These are phyloP conservation scores for Drosophila triauraria DNA, from an alignment of 1,140 invertebrate genomes.

Conservation along the genomic window DNA sequence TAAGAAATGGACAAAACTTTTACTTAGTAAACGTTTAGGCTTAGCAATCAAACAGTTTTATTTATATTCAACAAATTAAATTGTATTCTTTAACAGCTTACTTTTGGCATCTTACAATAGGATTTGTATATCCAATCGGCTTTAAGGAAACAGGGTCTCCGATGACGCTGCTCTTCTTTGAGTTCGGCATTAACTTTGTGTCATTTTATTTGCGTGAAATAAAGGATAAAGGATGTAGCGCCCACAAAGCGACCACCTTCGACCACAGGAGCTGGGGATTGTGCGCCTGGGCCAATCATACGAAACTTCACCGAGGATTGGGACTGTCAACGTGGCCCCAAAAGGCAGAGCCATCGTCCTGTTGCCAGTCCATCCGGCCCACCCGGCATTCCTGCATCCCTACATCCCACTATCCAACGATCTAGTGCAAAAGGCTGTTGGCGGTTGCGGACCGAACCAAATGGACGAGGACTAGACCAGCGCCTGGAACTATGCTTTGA, in stretches of 20 bases:
- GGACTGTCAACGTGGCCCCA: conserved; percentile 29
- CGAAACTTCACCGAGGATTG: conserved; percentile 44
- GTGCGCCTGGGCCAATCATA: conserved; percentile 35
- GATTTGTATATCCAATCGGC: conserved; percentile 22
- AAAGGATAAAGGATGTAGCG: conserved; percentile 40
- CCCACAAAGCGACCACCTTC: conserved; percentile 40
- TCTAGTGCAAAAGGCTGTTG: conserved; percentile 13
- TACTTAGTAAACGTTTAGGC: not conserved
- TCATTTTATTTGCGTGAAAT: conserved; percentile 46
- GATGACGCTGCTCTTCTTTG: conserved; percentile 10
- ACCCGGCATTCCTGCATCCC: not conserved
- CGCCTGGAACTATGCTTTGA: conserved; percentile 77
- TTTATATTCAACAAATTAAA: not conserved
- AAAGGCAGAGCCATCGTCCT: not conserved
- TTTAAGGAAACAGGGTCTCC: conserved; percentile 15
- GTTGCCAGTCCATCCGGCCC: conserved; percentile 2
- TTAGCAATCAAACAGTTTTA: not conserved
- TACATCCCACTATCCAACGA: conserved; percentile 1
- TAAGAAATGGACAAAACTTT: too few species aligned
- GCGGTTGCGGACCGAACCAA: conserved; percentile 22
- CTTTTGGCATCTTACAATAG: not conserved
- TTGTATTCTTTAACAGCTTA: too few species aligned
- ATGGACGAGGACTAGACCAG: conserved; percentile 33
- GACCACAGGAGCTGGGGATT: conserved; percentile 14
- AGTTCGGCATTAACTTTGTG: conserved; percentile 38